phyloP scores from a whole-genome alignment of 2,888 invertebrate genomes.

The Tenthredo amoena region DNA sequence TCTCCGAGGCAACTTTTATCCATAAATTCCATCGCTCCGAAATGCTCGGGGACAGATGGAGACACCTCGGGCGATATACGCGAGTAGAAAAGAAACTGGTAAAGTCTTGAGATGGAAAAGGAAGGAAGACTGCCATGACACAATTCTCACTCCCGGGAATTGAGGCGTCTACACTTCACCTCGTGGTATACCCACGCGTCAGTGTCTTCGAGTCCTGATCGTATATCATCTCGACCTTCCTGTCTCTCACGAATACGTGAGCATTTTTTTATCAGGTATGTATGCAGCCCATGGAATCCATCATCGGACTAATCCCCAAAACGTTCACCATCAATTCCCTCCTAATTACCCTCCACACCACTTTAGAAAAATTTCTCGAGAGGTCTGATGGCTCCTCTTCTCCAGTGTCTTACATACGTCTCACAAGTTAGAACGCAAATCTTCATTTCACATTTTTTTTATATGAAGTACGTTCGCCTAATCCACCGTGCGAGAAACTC shows the following conservation, averaged over 20 bases:
- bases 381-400: background rate
- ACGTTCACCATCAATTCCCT: background rate
- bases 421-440: background rate
- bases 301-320: conserved; percentile 8
- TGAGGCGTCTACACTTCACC: conserved; percentile 46
- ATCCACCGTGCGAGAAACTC: background rate
- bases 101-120: conserved; percentile 37
- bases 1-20: conserved; percentile 51
- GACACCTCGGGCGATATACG: conserved; percentile 46
- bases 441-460: background rate
- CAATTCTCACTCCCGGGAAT: conserved; percentile 50
- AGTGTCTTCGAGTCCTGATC: conserved; percentile 42
- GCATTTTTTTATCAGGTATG: conserved; percentile 19
- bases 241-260: conserved; percentile 15
- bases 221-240: conserved; percentile 37
- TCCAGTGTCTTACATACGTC: background rate
- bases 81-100: conserved; percentile 30
- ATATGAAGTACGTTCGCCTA: background rate
- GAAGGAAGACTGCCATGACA: conserved; percentile 43
- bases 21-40: conserved; percentile 52
- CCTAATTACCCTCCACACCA: background rate
- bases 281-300: conserved; percentile 1
- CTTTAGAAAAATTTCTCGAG: background rate
- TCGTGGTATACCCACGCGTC: conserved; percentile 46
- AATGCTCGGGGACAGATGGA: conserved; percentile 51